These are phyloP conservation scores for Volucella zonaria DNA, from an alignment of 2,888 invertebrate species.

Conservation along the genomic window DNA sequence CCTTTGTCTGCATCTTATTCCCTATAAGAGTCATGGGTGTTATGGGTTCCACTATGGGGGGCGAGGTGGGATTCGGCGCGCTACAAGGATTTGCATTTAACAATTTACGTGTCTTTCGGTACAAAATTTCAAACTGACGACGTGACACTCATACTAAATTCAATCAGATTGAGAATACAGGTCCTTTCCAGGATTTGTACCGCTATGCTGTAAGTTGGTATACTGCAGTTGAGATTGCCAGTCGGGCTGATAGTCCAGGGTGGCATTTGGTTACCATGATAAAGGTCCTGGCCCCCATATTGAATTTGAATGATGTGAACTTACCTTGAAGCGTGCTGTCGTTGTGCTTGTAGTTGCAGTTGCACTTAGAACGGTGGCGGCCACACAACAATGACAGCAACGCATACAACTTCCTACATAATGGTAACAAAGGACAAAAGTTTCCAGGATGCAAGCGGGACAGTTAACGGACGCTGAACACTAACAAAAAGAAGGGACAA, in stretches of 20 bases:
- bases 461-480: slow-evolving; percentile 15
- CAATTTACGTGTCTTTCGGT: slow-evolving; percentile 71
- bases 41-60: slow-evolving; percentile 53
- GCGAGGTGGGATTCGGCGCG: not conserved
- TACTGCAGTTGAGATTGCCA: not conserved
- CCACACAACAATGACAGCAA: slow-evolving; percentile 63
- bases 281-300: slow-evolving; percentile 54
- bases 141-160: slow-evolving; percentile 71
- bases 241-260: slow-evolving; percentile 2
- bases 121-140: slow-evolving; percentile 69
- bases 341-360: not conserved
- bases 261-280: slow-evolving; percentile 26
- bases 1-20: slow-evolving; percentile 38
- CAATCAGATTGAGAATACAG: slow-evolving; percentile 62
- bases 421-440: slow-evolving; percentile 52
- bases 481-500: slow-evolving; percentile 7
- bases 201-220: not conserved
- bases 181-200: slow-evolving; percentile 30
- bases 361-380: slow-evolving; percentile 40
- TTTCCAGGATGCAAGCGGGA: slow-evolving; percentile 39
- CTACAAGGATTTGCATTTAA: slow-evolving; percentile 74
- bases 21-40: slow-evolving; percentile 39
- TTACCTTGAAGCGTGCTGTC: slow-evolving; percentile 40
- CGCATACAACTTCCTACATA: slow-evolving; percentile 56
- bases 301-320: slow-evolving; percentile 71